Percentiles rank a stretch among this genome's conserved stretches.
phyloP scores from a whole-genome alignment of 2,113 vertebrate species.

The Lasiurus cinereus region DNA sequence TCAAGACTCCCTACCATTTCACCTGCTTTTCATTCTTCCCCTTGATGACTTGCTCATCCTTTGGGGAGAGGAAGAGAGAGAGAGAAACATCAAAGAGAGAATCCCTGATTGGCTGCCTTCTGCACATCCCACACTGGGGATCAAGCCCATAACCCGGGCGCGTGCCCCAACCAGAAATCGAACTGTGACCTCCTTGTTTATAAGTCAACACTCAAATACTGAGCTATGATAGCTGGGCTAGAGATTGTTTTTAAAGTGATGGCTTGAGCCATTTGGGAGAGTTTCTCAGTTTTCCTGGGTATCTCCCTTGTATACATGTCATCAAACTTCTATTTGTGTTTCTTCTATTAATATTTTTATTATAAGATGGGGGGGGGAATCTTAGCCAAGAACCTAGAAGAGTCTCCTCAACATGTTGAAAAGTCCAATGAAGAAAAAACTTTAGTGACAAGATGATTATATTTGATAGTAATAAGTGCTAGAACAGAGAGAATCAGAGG shows the following conservation, averaged over 20 bases:
- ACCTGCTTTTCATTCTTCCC: neutral
- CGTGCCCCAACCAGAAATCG: too few species aligned
- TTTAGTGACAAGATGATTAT: neutral
- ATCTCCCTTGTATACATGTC: neutral
- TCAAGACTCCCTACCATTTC: neutral
- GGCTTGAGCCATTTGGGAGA: neutral
- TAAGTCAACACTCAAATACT: too few species aligned
- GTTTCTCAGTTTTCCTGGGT: neutral
- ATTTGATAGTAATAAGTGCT: neutral
- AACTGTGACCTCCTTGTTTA: too few species aligned
- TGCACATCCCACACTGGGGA: too few species aligned
- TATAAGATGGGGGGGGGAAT: neutral
- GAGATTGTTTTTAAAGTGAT: too few species aligned
- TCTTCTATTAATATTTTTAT: neutral
- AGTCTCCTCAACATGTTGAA: neutral
- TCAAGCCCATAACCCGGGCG: too few species aligned
- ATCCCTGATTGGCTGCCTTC: too few species aligned
- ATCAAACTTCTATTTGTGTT: neutral
- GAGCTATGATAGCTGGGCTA: too few species aligned
- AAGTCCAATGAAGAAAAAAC: neutral
- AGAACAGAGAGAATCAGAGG: neutral
- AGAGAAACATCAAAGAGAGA: too few species aligned
- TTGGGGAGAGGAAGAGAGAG: neutral
- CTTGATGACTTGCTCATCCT: neutral
- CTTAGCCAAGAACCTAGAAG: neutral